Percentiles rank a stretch among this genome's conserved stretches.
Evolutionary conservation across 2,888 invertebrate genomes (phyloP).

Genomic region (Endotricha flammealis): DNA sequence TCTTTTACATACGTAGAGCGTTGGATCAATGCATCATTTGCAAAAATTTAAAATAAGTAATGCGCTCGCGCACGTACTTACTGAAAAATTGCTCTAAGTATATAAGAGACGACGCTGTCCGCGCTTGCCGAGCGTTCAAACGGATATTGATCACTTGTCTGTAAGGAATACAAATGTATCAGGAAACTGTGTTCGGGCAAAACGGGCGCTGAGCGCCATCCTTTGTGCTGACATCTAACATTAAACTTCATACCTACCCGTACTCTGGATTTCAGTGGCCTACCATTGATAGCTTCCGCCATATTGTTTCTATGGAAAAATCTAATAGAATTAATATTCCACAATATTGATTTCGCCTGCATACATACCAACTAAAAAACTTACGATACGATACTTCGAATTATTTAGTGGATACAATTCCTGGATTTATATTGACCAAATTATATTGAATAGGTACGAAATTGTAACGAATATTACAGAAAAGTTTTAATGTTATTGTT

Average conservation of each 20-base stretch:
- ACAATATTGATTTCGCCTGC: too few species aligned
- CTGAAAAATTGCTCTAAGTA: constrained; percentile 49
- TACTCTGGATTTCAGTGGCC: constrained; percentile 19
- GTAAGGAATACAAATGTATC: constrained; percentile 75
- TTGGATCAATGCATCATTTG: too few species aligned
- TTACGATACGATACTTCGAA: too few species aligned
- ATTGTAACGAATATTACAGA: too few species aligned
- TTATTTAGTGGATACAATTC: too few species aligned
- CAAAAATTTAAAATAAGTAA: too few species aligned
- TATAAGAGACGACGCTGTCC: constrained; percentile 48
- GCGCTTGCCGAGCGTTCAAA: constrained; percentile 48
- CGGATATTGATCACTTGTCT: constrained; percentile 73
- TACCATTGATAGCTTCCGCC: not conserved
- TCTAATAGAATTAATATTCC: too few species aligned
- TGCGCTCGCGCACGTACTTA: constrained; percentile 24
- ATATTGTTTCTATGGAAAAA: not conserved
- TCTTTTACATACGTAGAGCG: too few species aligned
- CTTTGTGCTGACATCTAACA: constrained; percentile 60
- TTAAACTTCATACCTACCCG: constrained; percentile 59
- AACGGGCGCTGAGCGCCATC: constrained; percentile 49
- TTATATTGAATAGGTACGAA: too few species aligned
- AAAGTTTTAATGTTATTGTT: too few species aligned
- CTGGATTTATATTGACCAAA: too few species aligned
- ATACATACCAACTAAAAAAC: too few species aligned
- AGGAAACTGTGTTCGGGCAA: constrained; percentile 55